phyloP scores from a whole-genome alignment of 1,140 invertebrate genomes.

The Uloborus diversus region DNA sequence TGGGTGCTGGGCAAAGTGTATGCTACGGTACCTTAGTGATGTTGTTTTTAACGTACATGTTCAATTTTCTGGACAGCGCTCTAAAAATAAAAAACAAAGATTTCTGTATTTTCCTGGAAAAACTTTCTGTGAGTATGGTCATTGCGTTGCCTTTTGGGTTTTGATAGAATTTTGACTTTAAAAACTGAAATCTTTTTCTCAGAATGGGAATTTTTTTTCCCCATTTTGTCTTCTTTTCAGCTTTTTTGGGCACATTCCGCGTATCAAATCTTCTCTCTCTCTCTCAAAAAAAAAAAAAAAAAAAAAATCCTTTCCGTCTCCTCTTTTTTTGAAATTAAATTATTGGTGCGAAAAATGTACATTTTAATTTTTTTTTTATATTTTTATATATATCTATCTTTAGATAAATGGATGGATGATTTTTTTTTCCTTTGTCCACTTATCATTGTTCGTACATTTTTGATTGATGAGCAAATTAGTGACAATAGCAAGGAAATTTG shows the following conservation, averaged over 20 bases:
- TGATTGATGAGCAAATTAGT: too few species aligned
- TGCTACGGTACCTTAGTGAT: not conserved
- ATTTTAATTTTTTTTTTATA: too few species aligned
- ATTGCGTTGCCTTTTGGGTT: not conserved
- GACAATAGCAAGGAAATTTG: too few species aligned
- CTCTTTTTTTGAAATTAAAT: too few species aligned
- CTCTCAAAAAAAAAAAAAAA: too few species aligned
- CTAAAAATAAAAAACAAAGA: not conserved
- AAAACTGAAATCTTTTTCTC: not conserved
- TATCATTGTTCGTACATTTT: too few species aligned
- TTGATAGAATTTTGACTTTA: not conserved
- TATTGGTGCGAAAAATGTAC: too few species aligned
- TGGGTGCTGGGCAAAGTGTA: not conserved
- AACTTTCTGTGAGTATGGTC: not conserved
- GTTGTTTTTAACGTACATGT: constrained; percentile 19
- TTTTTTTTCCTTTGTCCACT: too few species aligned
- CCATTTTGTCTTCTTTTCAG: not conserved
- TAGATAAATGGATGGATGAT: too few species aligned
- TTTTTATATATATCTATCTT: too few species aligned
- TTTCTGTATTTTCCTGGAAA: not conserved
- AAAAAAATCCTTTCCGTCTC: too few species aligned
- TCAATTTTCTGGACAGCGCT: constrained; percentile 25
- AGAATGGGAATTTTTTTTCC: not conserved
- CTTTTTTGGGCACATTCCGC: not conserved
- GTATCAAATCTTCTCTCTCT: not conserved